Base-by-base conservation (phyloP, 2,888 invertebrate genomes). In the Netelia fuscicornis region DNA sequence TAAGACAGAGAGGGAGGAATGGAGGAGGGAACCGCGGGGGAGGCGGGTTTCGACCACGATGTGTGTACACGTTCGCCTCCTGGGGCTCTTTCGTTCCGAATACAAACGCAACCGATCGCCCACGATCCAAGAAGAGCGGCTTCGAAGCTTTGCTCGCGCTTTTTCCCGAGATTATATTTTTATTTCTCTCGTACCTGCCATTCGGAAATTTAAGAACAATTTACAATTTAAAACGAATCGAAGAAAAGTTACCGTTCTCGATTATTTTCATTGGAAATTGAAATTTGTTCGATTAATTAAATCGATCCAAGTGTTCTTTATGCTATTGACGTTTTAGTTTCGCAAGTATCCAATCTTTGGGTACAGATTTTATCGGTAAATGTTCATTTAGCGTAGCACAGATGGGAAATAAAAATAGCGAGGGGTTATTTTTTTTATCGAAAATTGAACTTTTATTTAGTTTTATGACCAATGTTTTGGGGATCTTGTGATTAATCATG, bases 11-110 rank as follows among this genome's bases (percentile, higher is more conserved):
- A 48, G 48, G 8, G 48, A 48, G 48, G 8, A 3, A 10, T 2
- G 13, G 48, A 48, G 48, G 11, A 8, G 13, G 48, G 13, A 13
- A 48, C 13, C 2, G 48, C 1, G 48, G 1, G 75, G 13, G 76
- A 75, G 54, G 83, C 68, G 74, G 60, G 79, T 68, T 68, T 52
- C 74, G 83, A 79, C 83, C 75, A 84, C 37, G 52, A 67, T 52
- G 37, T 81, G 68, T 86, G 83, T 76, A 80, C 81, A 79, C 81
- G 77, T 83, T 84, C 75, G 70, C 81, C 86, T 86, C 86, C 74
- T 71, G 87, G 83, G 86, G 78, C 83, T 86, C 81, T 83, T 84
- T 87, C 74, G 62, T 78, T 81, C 64, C 62, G 77, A 81, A 77
- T 81, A 72, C 68, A 62, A 78, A 74, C 58, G 52, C 80, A 58